These are phyloP conservation scores for Andricus grossulariae DNA, from an alignment of 1,140 invertebrate species.

Conservation along the genomic window DNA sequence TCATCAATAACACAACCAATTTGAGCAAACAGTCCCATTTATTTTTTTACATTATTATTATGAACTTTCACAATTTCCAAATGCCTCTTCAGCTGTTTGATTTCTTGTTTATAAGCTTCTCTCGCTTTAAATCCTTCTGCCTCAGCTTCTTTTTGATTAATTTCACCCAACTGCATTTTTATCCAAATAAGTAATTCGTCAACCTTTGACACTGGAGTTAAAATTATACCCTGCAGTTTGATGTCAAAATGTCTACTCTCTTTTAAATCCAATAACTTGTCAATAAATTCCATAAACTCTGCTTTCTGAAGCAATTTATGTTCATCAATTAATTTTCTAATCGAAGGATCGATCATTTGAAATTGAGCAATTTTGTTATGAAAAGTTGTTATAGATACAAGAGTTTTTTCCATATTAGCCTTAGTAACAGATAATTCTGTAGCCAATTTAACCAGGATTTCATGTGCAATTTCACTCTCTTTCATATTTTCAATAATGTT, in stretches of 20 bases:
- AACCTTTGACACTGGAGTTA: conserved; percentile 9
- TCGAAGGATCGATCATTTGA: neutral
- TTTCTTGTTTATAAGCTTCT: neutral
- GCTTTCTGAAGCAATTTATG: neutral
- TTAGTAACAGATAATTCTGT: neutral
- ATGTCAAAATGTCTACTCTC: conserved; percentile 12
- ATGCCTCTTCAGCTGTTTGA: neutral
- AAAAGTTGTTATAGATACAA: neutral
- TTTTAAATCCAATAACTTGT: conserved; percentile 3
- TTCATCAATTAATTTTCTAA: neutral
- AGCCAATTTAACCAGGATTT: neutral
- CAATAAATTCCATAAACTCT: conserved; percentile 9
- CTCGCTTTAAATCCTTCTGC: neutral
- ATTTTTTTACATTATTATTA: neutral
- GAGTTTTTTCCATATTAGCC: neutral
- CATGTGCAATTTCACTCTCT: neutral
- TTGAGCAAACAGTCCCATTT: neutral
- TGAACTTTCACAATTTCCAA: neutral
- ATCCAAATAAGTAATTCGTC: conserved; percentile 15
- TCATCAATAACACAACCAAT: neutral
- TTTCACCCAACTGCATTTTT: conserved; percentile 8
- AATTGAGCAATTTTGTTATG: neutral
- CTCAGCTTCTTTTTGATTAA: neutral
- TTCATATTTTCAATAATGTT: conserved; percentile 7
- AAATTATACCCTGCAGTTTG: conserved; percentile 1